Percentiles rank a stretch among this genome's conserved stretches.
phyloP scores from a whole-genome alignment of 2,113 vertebrate species.

The Centropristis striata region DNA sequence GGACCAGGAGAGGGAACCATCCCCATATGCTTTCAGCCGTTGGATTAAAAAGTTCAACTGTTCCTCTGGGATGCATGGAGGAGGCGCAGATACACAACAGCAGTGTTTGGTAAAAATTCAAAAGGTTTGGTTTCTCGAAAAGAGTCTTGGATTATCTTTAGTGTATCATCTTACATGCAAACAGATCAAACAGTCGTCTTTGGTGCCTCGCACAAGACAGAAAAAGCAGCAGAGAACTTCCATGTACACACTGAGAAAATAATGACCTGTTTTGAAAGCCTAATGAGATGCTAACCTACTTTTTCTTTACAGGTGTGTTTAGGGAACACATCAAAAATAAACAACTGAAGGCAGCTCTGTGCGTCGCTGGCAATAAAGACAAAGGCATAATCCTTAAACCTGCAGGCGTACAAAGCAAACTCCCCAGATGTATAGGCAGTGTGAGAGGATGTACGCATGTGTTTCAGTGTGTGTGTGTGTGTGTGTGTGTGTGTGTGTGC shows the following conservation, averaged over 20 bases:
- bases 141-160: background rate
- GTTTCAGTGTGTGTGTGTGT: slow-evolving; percentile 23
- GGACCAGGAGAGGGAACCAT: rapidly evolving
- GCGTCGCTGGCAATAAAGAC: slow-evolving; percentile 32
- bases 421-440: slow-evolving; percentile 48
- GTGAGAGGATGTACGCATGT: slow-evolving; percentile 35
- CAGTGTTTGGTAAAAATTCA: background rate
- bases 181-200: slow-evolving; percentile 10
- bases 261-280: slow-evolving; percentile 21
- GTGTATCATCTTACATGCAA: slow-evolving; percentile 2
- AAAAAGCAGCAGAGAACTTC: slow-evolving; percentile 17
- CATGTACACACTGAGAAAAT: slow-evolving; percentile 9
- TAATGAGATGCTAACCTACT: slow-evolving; percentile 69
- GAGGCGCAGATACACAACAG: slow-evolving; percentile 1
- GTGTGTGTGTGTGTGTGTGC: slow-evolving; percentile 29
- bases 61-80: slow-evolving; percentile 7
- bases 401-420: slow-evolving; percentile 49
- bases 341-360: slow-evolving; percentile 33
- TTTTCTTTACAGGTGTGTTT: slow-evolving; percentile 65
- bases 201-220: background rate
- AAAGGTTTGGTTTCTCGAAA: background rate
- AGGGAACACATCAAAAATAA: slow-evolving; percentile 61
- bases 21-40: slow-evolving; percentile 38
- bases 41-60: slow-evolving; percentile 33
- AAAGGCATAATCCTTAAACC: slow-evolving; percentile 53